Conservation (phyloP, 1,140 invertebrate genomes). For the Drosophila punjabiensis region DNA sequence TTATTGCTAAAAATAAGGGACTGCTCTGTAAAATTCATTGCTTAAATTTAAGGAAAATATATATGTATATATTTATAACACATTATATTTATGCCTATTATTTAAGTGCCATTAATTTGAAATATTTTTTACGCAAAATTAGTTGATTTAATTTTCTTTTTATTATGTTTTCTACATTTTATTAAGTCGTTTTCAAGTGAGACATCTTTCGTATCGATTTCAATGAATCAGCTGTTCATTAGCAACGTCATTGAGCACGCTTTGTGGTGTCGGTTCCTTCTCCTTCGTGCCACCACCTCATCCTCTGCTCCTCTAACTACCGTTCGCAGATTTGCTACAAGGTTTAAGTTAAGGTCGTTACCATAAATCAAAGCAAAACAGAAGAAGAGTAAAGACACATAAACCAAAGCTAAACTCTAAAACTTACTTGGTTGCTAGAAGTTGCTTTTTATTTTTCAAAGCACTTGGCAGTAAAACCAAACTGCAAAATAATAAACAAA, state of each 20-base stretch:
- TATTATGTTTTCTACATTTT: background rate
- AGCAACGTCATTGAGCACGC: constrained; percentile 55
- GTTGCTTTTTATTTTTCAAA: constrained; percentile 20
- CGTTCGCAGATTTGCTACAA: constrained; percentile 14
- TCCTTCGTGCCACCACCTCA: background rate
- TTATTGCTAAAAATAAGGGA: too few species aligned
- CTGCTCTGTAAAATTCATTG: too few species aligned
- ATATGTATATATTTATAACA: too few species aligned
- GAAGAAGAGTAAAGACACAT: constrained; percentile 9
- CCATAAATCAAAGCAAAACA: constrained; percentile 39
- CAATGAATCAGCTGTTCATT: constrained; percentile 66
- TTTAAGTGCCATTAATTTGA: too few species aligned
- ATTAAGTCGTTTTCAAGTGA: background rate
- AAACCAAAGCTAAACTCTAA: constrained; percentile 36
- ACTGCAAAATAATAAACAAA: constrained; percentile 40
- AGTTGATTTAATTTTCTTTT: background rate
- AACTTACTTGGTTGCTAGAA: constrained; percentile 20
- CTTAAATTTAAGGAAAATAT: too few species aligned
- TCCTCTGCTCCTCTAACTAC: background rate
- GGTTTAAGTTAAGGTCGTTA: constrained; percentile 42
- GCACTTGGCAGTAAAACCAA: constrained; percentile 53
- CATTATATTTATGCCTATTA: too few species aligned
- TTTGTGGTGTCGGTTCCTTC: constrained; percentile 20
- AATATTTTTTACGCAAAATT: too few species aligned
- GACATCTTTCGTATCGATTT: constrained; percentile 52